Evolutionary conservation across 2,888 invertebrate species (phyloP).

Genomic region (Himalopsyche tibetana): DNA sequence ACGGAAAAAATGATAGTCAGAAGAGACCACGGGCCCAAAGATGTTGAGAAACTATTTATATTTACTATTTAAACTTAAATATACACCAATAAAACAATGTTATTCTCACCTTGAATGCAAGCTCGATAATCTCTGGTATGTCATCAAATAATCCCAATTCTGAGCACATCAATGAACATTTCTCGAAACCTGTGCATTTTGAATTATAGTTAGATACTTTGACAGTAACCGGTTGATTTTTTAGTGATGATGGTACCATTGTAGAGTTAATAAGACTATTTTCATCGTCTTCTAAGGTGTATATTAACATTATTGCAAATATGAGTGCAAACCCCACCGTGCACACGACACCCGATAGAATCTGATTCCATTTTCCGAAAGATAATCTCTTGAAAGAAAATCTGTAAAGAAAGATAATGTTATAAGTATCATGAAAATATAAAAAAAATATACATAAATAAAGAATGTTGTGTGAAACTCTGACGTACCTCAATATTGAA

Average conservation of each 20-base stretch:
- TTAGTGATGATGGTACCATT: background rate
- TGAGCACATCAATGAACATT: background rate
- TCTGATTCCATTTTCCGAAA: conserved; percentile 61
- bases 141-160: background rate
- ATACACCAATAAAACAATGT: background rate
- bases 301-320: conserved; percentile 51
- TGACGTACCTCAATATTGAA: no score
- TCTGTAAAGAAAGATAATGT: conserved; percentile 5
- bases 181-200: background rate
- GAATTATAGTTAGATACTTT: background rate
- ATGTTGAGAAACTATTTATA: no score
- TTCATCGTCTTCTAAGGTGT: conserved; percentile 44
- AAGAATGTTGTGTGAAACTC: no score
- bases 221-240: background rate
- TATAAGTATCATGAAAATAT: no score
- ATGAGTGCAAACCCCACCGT: conserved; percentile 60
- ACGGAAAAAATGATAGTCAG: no score
- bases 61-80: no score
- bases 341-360: conserved; percentile 60
- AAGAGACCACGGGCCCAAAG: no score
- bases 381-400: conserved; percentile 41
- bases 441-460: no score
- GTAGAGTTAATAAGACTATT: no score
- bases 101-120: background rate
- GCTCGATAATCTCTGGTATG: background rate